phyloP scores from a whole-genome alignment of 2,113 vertebrate species.

The Aegotheles bennettii region DNA sequence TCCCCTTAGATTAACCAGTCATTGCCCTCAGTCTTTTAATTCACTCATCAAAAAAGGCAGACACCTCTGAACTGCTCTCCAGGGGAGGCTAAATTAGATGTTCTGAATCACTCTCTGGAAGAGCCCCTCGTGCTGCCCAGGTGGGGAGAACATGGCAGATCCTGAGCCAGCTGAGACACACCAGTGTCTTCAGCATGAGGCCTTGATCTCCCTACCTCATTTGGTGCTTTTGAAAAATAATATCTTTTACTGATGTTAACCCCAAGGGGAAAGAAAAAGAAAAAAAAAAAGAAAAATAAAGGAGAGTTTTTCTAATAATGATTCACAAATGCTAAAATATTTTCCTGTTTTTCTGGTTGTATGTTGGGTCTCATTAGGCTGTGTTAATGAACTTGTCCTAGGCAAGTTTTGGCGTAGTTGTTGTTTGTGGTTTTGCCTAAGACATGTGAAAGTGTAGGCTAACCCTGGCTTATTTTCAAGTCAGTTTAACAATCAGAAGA shows the following conservation, averaged over 20 bases:
- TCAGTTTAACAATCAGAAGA: constrained; percentile 3
- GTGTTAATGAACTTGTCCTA: constrained; percentile 26
- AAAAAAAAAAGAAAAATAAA: neutral
- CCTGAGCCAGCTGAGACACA: neutral
- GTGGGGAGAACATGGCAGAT: neutral
- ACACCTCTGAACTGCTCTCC: constrained; percentile 44
- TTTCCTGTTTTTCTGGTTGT: constrained; percentile 60
- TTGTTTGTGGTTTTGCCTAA: constrained; percentile 45
- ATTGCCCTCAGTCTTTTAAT: constrained; percentile 49
- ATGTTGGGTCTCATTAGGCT: neutral
- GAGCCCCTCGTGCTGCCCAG: constrained; percentile 7
- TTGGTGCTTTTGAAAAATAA: neutral
- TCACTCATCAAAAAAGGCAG: constrained; percentile 44
- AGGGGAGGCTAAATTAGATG: constrained; percentile 24
- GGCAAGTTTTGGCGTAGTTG: constrained; percentile 40
- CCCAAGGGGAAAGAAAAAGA: neutral
- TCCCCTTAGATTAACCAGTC: constrained; percentile 59
- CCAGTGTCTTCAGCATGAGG: neutral
- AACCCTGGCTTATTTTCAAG: constrained; percentile 15
- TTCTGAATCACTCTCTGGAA: constrained; percentile 19
- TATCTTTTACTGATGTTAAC: neutral
- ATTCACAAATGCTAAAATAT: neutral
- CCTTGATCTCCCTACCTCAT: neutral
- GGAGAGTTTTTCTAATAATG: neutral
- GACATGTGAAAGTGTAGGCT: constrained; percentile 4